Evolutionary conservation across 2,888 invertebrate genomes (phyloP).

Genomic region (Hedychridium roseum): DNA sequence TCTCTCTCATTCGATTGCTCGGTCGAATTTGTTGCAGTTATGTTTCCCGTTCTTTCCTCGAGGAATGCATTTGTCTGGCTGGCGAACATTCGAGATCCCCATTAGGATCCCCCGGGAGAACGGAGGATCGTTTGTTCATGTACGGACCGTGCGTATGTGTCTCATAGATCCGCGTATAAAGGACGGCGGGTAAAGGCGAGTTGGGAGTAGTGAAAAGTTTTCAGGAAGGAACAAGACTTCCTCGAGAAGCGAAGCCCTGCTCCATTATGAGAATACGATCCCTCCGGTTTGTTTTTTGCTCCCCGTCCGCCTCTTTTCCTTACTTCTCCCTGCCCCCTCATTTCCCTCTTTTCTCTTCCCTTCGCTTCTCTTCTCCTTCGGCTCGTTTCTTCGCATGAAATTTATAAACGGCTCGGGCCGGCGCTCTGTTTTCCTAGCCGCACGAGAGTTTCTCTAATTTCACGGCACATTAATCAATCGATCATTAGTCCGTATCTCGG

Average conservation of each 20-base stretch:
- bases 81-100: too few relatives aligned
- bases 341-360: slow-evolving; percentile 4
- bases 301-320: slow-evolving; percentile 9
- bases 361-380: neutral
- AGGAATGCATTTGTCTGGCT: too few relatives aligned
- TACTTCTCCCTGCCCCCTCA: slow-evolving; percentile 7
- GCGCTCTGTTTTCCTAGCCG: slow-evolving; percentile 1
- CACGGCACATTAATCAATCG: slow-evolving; percentile 34
- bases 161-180: slow-evolving; percentile 12
- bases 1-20: too few relatives aligned
- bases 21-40: too few relatives aligned
- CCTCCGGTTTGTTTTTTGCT: slow-evolving; percentile 32
- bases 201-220: slow-evolving; percentile 34
- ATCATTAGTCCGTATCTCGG: slow-evolving; percentile 36
- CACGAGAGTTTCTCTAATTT: slow-evolving; percentile 30
- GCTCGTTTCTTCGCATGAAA: slow-evolving; percentile 3
- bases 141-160: slow-evolving; percentile 12
- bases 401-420: slow-evolving; percentile 17
- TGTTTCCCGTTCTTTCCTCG: too few relatives aligned
- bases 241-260: slow-evolving; percentile 26
- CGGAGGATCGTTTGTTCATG: too few relatives aligned
- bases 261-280: slow-evolving; percentile 38
- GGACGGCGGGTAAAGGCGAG: slow-evolving; percentile 19
- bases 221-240: slow-evolving; percentile 37
- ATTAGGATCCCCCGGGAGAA: too few relatives aligned